These are phyloP conservation scores for Julus scandinavius DNA, from an alignment of 2,888 invertebrate species.

Conservation along the genomic window DNA sequence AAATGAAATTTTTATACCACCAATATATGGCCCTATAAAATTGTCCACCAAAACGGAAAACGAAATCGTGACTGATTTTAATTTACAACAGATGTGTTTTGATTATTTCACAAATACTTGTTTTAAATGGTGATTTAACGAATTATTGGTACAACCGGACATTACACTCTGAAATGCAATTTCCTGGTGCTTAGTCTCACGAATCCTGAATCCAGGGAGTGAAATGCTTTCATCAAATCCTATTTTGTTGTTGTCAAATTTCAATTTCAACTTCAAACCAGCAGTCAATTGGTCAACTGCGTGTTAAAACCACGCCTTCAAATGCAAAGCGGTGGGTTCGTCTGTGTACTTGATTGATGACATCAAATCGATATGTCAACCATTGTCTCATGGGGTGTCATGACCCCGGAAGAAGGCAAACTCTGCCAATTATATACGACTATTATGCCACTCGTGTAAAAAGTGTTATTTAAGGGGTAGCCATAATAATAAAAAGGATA, in stretches of 20 bases:
- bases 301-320: constrained; percentile 11
- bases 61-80: not conserved
- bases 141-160: not conserved
- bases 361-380: constrained; percentile 6
- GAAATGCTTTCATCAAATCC: not conserved
- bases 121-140: not conserved
- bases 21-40: too few species aligned
- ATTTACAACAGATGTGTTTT: not conserved
- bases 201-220: not conserved
- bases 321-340: constrained; percentile 5
- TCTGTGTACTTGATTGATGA: constrained; percentile 1
- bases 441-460: not conserved
- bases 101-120: too few species aligned
- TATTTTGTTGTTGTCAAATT: not conserved
- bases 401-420: constrained; percentile 35
- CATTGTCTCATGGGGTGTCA: constrained; percentile 39
- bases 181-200: not conserved
- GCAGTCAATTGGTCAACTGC: not conserved
- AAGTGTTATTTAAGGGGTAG: not conserved
- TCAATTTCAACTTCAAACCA: not conserved
- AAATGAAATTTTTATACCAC: too few species aligned
- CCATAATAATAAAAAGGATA: not conserved
- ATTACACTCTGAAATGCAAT: not conserved
- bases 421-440: not conserved
- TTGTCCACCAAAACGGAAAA: not conserved